Conservation (phyloP, 2,113 vertebrate species). For the Heloderma charlesbogerti region DNA sequence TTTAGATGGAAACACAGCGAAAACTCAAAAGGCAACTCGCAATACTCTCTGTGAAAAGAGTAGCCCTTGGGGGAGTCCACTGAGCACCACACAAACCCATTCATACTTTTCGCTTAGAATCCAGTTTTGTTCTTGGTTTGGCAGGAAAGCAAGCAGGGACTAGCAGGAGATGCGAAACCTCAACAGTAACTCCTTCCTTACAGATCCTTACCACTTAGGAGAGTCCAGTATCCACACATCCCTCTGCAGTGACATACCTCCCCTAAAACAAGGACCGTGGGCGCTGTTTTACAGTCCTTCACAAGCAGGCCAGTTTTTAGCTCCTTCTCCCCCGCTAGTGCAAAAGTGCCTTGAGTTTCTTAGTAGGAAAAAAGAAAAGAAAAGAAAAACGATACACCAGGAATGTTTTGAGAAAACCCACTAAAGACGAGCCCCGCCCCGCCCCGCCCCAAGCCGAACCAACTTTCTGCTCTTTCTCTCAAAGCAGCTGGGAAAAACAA, state of each 20-base stretch:
- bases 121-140: neutral
- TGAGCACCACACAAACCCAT: neutral
- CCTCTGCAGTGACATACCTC: neutral
- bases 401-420: conserved; percentile 30
- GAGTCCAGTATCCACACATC: neutral
- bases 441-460: neutral
- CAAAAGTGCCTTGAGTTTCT: conserved; percentile 53
- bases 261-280: neutral
- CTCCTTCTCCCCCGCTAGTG: conserved; percentile 34
- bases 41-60: too few species aligned
- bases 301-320: neutral
- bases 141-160: neutral
- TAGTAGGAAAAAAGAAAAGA: neutral
- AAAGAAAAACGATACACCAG: neutral
- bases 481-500: neutral
- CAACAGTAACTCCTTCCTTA: neutral
- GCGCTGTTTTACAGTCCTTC: conserved; percentile 4
- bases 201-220: too few species aligned
- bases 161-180: too few species aligned
- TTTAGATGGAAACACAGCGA: neutral
- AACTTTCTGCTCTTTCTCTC: neutral
- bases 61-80: too few species aligned
- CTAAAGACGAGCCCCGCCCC: neutral
- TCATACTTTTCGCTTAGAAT: neutral
- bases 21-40: neutral